Base-by-base conservation (phyloP, 2,113 vertebrate genomes). In the Corydoras sp. region DNA sequence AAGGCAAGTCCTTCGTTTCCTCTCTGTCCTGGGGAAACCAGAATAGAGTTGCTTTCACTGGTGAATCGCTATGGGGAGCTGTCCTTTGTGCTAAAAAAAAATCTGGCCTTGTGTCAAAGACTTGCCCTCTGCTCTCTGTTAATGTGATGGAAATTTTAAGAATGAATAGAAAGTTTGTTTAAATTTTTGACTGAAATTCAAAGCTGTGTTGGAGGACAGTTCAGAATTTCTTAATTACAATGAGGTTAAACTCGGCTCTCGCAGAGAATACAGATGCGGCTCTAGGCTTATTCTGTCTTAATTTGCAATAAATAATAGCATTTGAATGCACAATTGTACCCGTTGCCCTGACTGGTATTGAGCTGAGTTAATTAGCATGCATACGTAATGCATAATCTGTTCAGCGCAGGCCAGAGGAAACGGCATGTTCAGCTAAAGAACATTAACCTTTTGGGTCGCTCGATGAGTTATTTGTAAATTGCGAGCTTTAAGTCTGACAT, bases 31-130 rank as follows among this genome's bases (percentile, higher is more conserved):
- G 54, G 54, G 54, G 54, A 56, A 56, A 14, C 54, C 54, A 15
- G 12, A 56, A 56, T 15, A n/a, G 12, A 15, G 54, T 24, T 24
- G 18, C 54, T 56, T n/a, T 56, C 54, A n/a, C 12, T n/a, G 54
- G 14, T 4, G 54, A 7, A 6, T 56, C 4, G 54, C 54, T 7
- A 56, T 15, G 14, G 54, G 54, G 54, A 56, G 54, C 54, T 56
- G 54, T 56, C 54, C 54, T 56, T 13, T 56, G 54, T n/a, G 54
- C 54, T 56, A 56, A 10, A 53, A 56, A 56, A 5, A 43, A 43
- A 43, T 43, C 14, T n/a, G 15, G 83, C 82, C 78, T 32, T 4
- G 60, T 80, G 76, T 79, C 79, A 81, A 85, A 77, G 62, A 65
- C 54, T 24, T 71, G 71, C 58, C 66, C 77, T 78, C 83, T 78